These are phyloP conservation scores for Zenarchopterus dispar DNA, from an alignment of 2,797 vertebrate species.

Conservation along the genomic window DNA sequence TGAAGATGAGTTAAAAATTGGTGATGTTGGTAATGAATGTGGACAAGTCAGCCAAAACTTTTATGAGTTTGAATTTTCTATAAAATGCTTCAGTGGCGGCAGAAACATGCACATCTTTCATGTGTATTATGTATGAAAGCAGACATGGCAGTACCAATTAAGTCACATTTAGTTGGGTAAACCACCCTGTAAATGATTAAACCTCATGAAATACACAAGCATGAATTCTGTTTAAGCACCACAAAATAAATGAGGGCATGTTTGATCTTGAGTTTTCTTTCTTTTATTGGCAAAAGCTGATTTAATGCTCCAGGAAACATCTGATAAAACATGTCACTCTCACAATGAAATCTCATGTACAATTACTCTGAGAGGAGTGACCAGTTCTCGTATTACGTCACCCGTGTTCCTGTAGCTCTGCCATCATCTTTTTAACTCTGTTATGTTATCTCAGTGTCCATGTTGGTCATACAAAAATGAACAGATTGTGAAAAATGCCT, in stretches of 20 bases:
- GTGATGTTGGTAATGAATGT: constrained; percentile 71
- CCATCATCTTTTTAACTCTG: constrained; percentile 29
- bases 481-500: constrained; percentile 16
- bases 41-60: constrained; percentile 65
- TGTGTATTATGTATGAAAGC: constrained; percentile 13
- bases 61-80: constrained; percentile 67
- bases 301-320: constrained; percentile 78
- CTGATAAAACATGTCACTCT: constrained; percentile 67
- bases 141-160: constrained; percentile 30
- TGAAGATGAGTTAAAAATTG: constrained; percentile 65
- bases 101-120: constrained; percentile 30
- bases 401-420: constrained; percentile 45
- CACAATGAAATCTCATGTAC: constrained; percentile 81
- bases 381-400: constrained; percentile 46
- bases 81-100: constrained; percentile 50
- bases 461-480: constrained; percentile 31
- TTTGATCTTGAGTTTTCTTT: constrained; percentile 63
- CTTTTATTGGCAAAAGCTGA: constrained; percentile 65
- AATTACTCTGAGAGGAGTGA: constrained; percentile 72
- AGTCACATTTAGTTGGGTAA: constrained; percentile 39
- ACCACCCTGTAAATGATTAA: constrained; percentile 31
- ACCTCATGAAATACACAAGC: constrained; percentile 38
- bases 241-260: constrained; percentile 57
- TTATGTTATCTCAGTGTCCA: constrained; percentile 24
- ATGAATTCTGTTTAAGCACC: constrained; percentile 59